These are phyloP conservation scores for Drosophila sechellia DNA, from an alignment of 1,140 invertebrate species.

Conservation along the genomic window DNA sequence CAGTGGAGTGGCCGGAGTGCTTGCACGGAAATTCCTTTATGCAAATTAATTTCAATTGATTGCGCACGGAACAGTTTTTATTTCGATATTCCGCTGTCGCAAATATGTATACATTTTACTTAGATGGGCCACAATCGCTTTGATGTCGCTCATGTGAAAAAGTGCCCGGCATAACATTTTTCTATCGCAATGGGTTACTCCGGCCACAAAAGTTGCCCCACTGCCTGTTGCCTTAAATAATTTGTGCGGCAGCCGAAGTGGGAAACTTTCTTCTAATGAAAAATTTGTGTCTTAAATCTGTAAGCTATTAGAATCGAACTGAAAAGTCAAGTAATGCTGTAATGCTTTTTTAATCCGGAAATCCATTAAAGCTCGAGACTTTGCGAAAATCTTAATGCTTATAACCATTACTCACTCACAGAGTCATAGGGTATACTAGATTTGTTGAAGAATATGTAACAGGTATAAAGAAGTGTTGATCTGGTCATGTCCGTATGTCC, in stretches of 20 bases:
- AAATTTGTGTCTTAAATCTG: background rate
- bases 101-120: conserved; percentile 56
- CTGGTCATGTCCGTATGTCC: too few relatives aligned
- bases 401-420: too few relatives aligned
- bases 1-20: conserved; percentile 5
- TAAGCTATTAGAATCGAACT: background rate
- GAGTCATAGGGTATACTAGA: too few relatives aligned
- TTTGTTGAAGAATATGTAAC: too few relatives aligned
- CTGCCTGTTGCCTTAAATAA: background rate
- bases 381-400: too few relatives aligned
- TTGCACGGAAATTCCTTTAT: conserved; percentile 74
- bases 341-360: too few relatives aligned
- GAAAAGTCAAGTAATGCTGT: too few relatives aligned
- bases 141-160: conserved; percentile 78
- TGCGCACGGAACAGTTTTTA: conserved; percentile 74
- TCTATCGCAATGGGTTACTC: conserved; percentile 30
- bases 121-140: conserved; percentile 64
- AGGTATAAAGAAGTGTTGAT: too few relatives aligned
- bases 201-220: background rate
- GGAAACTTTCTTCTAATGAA: background rate
- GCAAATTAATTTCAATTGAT: conserved; percentile 83
- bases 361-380: too few relatives aligned
- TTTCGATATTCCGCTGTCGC: conserved; percentile 73
- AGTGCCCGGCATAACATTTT: conserved; percentile 62
- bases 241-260: background rate